Evolutionary conservation across 2,113 vertebrate species (phyloP), one percentile per base, ranked within the genome.

Genomic region (Psittacara wagleri): DNA sequence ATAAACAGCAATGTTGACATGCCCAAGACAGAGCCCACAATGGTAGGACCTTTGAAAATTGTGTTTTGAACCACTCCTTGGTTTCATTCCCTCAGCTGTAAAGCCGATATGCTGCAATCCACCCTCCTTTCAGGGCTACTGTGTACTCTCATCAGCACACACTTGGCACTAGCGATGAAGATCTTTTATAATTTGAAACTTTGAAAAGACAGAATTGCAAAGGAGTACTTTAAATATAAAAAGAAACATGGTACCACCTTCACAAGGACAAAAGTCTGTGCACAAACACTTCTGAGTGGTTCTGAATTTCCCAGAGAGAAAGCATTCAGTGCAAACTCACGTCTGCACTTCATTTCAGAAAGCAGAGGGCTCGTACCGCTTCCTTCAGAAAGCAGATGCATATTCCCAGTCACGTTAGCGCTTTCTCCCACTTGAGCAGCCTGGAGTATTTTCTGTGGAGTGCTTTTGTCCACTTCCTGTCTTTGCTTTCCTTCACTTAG

Each of bases 381-480:
- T 62, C 55, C 49, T 83, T 83, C 46, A 85, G 64, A 75, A 39
- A 51, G 25, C 82, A 88, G 51, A 78, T 55, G 46, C 27, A 17
- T 15, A 51, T 31, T 64, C 33, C 41, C 18, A 44, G 59, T 67
- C 92, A 87, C 6, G 0, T 80, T 51, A 83, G 76, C 2, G 35
- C 93, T 84, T 68, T 1, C 4, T 80, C 81, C 94, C 77, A 89
- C 86, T 82, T 3, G 0, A 93, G 83, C 49, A 69, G 66, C 52
- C 57, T 62, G 70, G 24, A 86, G 37, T 16, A 69, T 46, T 88
- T 89, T 82, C 74, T 92, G 70, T 74, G 59, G 93, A 93, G 79
- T 94, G 87, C 52, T 96, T 94, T 94, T 79, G n/a, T 73, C 90
- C 83, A 54, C 80, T 48, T 37, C n/a, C 70, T 73, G 39, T 41